Base-by-base conservation (phyloP, 2,113 vertebrate genomes). In the Capreolus pygargus region DNA sequence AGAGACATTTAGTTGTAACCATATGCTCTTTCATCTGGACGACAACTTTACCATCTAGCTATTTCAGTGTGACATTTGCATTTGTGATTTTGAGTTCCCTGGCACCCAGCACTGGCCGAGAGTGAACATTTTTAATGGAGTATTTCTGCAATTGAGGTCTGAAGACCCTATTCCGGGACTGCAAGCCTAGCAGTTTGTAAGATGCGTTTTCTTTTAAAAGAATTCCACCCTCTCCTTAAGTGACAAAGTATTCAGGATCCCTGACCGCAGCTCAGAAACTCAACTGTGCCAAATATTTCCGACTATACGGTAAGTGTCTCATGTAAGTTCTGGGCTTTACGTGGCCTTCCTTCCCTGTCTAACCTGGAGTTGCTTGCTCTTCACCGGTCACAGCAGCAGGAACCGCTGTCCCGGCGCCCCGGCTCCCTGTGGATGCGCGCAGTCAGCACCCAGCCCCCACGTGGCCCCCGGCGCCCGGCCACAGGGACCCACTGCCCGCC, bases 21-120 rank as follows among this genome's bases (percentile, higher is more conserved):
- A 50, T 88, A 94, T 60, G 86, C 39, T 88, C 91, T 83, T 70
- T 96, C 91, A 36, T 94, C 94, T 95, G 88, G 96, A 84, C 5
- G 0, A 45, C 7, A 3, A 57, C 58, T 95, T 91, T 27, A 33
- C 10, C 61, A 74, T 64, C 74, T 17, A 92, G 91, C 82, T 84
- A 87, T 57, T 95, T 88, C 78, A 13, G 76, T 1, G n/a, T 61
- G 27, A 61, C 81, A 94, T 90, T 57, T 97, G 54, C 57, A 88
- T 89, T 70, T 58, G 58, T 45, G 82, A 91, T 58, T 82, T 79
- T 33, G 47, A 78, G 45, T 39, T 58, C 39, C 5, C 39, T 33
- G 81, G 87, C 55, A 58, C 54, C 76, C 36, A 60, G 23, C 2
- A 2, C 14, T 81, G 84, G 50, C 85, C 74, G 17, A 61, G 45